phyloP scores from a whole-genome alignment of 2,797 vertebrate genomes.

The Vultur gryphus region DNA sequence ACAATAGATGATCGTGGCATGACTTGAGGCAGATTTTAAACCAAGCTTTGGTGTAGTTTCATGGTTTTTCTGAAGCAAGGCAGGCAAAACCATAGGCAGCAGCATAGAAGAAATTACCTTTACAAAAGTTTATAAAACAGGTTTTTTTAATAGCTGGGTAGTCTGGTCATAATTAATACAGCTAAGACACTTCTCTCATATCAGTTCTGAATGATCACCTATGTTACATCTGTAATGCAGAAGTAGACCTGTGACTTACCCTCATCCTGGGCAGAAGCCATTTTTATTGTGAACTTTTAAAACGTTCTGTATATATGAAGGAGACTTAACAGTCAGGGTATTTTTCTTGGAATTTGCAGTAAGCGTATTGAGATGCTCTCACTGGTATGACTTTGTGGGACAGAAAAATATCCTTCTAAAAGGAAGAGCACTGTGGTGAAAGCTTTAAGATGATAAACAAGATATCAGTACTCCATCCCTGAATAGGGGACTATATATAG shows the following conservation, averaged over 20 bases:
- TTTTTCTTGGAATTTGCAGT: not conserved
- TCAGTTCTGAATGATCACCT: not conserved
- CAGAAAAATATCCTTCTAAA: not conserved
- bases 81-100: not conserved
- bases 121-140: not conserved
- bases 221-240: not conserved
- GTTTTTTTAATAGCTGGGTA: not conserved
- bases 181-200: fast-evolving
- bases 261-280: not conserved
- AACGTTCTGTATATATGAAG: not conserved
- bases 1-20: not conserved
- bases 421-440: not conserved
- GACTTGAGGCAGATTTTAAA: not conserved
- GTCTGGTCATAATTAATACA: not conserved
- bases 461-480: not conserved
- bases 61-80: not conserved
- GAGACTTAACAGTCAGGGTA: fast-evolving
- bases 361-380: not conserved
- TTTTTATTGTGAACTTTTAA: not conserved
- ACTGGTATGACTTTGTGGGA: not conserved
- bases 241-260: not conserved
- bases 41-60: not conserved
- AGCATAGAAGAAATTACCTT: not conserved
- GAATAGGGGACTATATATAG: not conserved
- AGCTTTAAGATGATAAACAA: not conserved